Conservation (phyloP, 2,797 vertebrate genomes). For the Lagorchestes hirsutus region DNA sequence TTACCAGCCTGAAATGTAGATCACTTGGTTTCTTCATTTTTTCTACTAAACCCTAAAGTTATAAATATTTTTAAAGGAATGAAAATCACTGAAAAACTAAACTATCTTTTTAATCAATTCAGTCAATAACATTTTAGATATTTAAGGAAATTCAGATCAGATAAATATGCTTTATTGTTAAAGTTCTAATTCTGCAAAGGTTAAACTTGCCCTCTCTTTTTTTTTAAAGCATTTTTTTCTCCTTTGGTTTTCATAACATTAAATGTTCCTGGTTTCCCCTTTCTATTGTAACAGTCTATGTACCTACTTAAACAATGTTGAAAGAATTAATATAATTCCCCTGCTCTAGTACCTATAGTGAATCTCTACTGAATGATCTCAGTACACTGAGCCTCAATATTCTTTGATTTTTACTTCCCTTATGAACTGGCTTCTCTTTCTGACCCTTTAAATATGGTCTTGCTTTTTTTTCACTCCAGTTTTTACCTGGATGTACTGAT, state of each 20-base stretch:
- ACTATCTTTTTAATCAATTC: slow-evolving; percentile 20
- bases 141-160: slow-evolving; percentile 24
- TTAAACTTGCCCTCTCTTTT: neutral
- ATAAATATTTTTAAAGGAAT: slow-evolving; percentile 8
- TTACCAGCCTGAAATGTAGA: slow-evolving; percentile 71
- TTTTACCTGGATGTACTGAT: neutral
- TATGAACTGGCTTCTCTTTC: neutral
- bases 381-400: neutral
- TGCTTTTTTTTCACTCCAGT: neutral
- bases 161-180: slow-evolving; percentile 20
- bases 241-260: neutral
- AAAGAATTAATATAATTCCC: neutral
- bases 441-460: neutral
- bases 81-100: slow-evolving; percentile 34
- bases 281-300: neutral
- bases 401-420: neutral
- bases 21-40: slow-evolving; percentile 50
- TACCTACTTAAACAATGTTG: neutral
- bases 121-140: slow-evolving; percentile 32
- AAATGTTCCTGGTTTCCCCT: neutral
- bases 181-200: neutral
- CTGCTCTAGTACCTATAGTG: neutral
- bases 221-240: neutral
- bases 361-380: neutral
- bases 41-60: slow-evolving; percentile 73